These are phyloP conservation scores for Turdus rufiventris DNA, from an alignment of 2,113 vertebrate species.

Conservation along the genomic window DNA sequence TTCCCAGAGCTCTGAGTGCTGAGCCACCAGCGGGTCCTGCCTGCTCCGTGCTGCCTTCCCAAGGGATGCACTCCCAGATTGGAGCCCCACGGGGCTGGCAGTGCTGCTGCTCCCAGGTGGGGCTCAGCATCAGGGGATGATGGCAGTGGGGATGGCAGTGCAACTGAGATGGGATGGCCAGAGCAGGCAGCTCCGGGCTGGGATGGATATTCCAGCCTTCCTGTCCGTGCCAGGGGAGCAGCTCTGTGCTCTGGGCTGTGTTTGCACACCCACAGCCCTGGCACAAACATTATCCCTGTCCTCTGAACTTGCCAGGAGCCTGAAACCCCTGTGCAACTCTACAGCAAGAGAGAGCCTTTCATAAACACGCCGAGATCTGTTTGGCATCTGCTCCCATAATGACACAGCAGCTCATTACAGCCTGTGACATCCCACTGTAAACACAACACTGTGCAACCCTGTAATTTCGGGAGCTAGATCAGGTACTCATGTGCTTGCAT, in stretches of 20 bases:
- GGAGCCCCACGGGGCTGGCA: background rate
- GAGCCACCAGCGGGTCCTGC: background rate
- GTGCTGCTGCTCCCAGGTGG: rapidly evolving
- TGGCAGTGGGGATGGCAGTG: rapidly evolving
- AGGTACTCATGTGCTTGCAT: conserved; percentile 26
- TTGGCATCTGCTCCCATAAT: conserved; percentile 36
- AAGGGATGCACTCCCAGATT: rapidly evolving
- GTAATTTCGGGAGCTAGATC: background rate
- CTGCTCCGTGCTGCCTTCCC: background rate
- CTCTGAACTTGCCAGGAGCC: background rate
- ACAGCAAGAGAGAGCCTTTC: background rate
- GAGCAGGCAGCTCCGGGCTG: rapidly evolving
- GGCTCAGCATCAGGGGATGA: background rate
- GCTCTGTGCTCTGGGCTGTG: background rate
- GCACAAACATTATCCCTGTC: background rate
- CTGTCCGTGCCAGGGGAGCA: background rate
- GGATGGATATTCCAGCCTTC: background rate
- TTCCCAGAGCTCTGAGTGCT: background rate
- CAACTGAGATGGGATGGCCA: rapidly evolving
- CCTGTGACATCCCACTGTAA: conserved; percentile 31
- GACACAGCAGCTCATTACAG: conserved; percentile 38
- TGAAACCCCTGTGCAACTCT: background rate
- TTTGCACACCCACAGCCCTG: background rate
- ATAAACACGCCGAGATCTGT: background rate
- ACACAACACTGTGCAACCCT: background rate